Conservation (phyloP, 2,888 invertebrate genomes). For the Phaedon cochleariae region DNA sequence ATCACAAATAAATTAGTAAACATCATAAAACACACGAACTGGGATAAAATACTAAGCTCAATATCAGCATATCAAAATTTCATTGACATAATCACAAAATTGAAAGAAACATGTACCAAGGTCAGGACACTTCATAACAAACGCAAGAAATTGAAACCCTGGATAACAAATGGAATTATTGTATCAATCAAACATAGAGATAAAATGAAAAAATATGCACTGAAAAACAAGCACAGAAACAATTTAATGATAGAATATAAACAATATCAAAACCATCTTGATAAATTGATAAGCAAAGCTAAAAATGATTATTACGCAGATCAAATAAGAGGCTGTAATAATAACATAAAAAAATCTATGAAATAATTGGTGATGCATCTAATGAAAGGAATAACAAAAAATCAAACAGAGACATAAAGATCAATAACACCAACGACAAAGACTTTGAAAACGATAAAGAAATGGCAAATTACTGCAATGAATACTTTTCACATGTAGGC, state of each 20-base stretch:
- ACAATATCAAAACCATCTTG: conserved; percentile 5
- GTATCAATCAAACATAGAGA: conserved; percentile 11
- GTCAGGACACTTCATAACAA: background rate
- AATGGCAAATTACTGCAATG: conserved; percentile 16
- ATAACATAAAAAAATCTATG: background rate
- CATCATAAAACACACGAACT: background rate
- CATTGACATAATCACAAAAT: background rate
- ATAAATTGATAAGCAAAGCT: conserved; percentile 13
- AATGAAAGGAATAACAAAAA: background rate
- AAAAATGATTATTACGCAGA: conserved; percentile 16
- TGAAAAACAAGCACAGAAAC: conserved; percentile 15
- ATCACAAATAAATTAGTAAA: background rate
- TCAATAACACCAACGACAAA: background rate
- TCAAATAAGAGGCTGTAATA: background rate
- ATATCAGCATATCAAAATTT: background rate
- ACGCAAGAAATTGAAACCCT: conserved; percentile 8
- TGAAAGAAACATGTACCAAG: no score
- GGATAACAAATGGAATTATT: conserved; percentile 13
- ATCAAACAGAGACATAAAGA: conserved; percentile 7
- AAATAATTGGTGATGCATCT: conserved; percentile 1
- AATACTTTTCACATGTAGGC: conserved; percentile 11
- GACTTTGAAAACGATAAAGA: conserved; percentile 4
- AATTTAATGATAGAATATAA: conserved; percentile 7
- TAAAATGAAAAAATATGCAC: conserved; percentile 15
- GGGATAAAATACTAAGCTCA: background rate